Base-by-base conservation (phyloP, 2,888 invertebrate genomes). In the Chaitophorus viminalis region DNA sequence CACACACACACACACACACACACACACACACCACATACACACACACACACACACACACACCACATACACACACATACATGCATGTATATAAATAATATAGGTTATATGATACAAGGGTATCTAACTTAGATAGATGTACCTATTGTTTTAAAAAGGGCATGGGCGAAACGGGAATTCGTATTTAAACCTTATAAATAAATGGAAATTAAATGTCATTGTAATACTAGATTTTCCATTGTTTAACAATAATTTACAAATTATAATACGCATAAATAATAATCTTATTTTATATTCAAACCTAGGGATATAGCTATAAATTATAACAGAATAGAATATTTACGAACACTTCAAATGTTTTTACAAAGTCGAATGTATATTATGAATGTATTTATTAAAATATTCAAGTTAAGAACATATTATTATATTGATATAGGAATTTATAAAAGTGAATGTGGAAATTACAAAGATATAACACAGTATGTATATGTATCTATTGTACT, bases 121-220 rank as follows among this genome's bases (percentile, higher is more conserved):
- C 60, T 60, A 60, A 60, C 60, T 60, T 70, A 31, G 31, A 31
- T 70, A 70, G 68, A 68, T n/a, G 29, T 68, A 70, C 17, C 70
- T 31, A 70, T 70, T 70, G 70, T 70, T 70, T 31, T 29, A 31
- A 70, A 70, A 70, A 6, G 70, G 70, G 31, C n/a, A 31, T 31
- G 29, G 70, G 70, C 29, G 29, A 29, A 70, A 70, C 70, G 31
- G 17, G 70, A 29, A 31, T 70, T 31, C 31, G 70, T 70, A 70
- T 70, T 70, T 70, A 31, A 17, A 17, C 70, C 70, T n/a, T 29
- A 31, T 31, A 31, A 70, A 70, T 70, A 70, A 70, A 70, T 70
- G n/a, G 31, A 70, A 31, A 70, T 70, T 70, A 70, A 70, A 70
- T 31, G 29, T 70, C 70, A 29, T 70, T 70, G 70, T 70, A 70